Base-by-base conservation (phyloP, 2,888 invertebrate genomes). In the Zaprionus lineosus region DNA sequence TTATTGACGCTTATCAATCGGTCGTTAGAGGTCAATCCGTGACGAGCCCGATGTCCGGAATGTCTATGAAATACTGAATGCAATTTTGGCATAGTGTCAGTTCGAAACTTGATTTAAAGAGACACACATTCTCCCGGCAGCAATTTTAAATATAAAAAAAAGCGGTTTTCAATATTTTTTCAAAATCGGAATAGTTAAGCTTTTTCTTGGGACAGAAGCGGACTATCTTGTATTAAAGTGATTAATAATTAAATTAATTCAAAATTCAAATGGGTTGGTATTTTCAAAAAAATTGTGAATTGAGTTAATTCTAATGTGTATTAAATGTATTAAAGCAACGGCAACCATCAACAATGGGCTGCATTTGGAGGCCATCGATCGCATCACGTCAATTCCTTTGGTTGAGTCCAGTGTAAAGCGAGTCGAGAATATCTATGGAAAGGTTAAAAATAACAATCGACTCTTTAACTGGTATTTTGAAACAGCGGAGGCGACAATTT, bases 351-450 rank as follows among this genome's bases (percentile, higher is more conserved):
- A 77, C 48, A 79, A 71, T 73, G 89, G 84, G 61, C 56, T 89
- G 46, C 92, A 92, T 70, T 89, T 96, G 89, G 93, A 95, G 89
- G 94, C 95, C 51, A 92, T 97, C 8, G 92, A 93, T 37, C 92
- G 96, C 67, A 93, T 97, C 34, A 92, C 93, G 7, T 94, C 93
- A 69, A 92, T 97, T 39, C 97, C 97, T 0, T 93, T 97, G 51
- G 94, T 97, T n/a, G 95, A 94, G 86, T 93, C 94, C 26, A 93
- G 96, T 33, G 93, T 95, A 79, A 93, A 92, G 47, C 93, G 94
- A 56, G 95, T 95, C 0, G 94, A 94, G 84, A 93, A 92, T 81
- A 90, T 95, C 46, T 97, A 97, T 88, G 91, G 91, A 58, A 94
- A 90, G 87, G 93, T 97, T 41, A 96, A 96, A 92, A 95, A 95